These are phyloP conservation scores for Gobio occitaniae DNA, from an alignment of 2,797 vertebrate species.

Conservation along the genomic window DNA sequence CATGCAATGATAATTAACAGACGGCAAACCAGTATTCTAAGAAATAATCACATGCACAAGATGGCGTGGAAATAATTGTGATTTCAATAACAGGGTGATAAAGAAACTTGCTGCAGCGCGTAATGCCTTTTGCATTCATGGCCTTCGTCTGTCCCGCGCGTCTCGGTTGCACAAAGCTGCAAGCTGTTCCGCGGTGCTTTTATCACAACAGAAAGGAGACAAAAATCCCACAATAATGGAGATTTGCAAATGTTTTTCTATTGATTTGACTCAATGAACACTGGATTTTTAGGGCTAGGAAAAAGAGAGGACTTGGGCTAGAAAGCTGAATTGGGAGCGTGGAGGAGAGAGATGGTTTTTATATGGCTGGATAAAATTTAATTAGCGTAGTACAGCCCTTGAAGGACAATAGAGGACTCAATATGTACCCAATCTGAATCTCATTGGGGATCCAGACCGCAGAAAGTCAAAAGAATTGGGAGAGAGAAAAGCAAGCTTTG, in stretches of 20 bases:
- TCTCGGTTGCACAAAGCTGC: constrained; percentile 76
- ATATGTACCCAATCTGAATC: constrained; percentile 85
- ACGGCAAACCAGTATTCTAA: constrained; percentile 48
- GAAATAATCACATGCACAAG: constrained; percentile 55
- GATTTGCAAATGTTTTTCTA: constrained; percentile 86
- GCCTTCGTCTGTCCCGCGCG: constrained; percentile 71
- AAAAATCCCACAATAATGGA: constrained; percentile 84
- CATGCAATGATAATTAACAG: constrained; percentile 6
- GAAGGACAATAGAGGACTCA: constrained; percentile 82
- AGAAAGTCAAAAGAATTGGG: constrained; percentile 82
- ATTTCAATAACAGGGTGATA: constrained; percentile 52
- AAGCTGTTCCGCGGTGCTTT: constrained; percentile 79
- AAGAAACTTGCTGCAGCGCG: constrained; percentile 68
- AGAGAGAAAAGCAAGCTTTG: constrained; percentile 72
- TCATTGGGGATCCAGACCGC: constrained; percentile 78
- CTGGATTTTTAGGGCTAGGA: constrained; percentile 70
- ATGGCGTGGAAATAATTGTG: constrained; percentile 54
- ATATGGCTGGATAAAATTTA: constrained; percentile 87
- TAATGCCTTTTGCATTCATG: constrained; percentile 80
- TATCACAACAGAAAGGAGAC: constrained; percentile 78
- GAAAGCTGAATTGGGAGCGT: constrained; percentile 75
- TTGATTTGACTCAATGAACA: constrained; percentile 83
- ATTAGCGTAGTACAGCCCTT: constrained; percentile 87
- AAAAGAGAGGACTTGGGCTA: constrained; percentile 69
- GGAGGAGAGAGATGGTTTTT: constrained; percentile 75